A percentile compares a stretch with the other conserved stretches of the same genome.
phyloP scores from a whole-genome alignment of 2,888 invertebrate species.

The Torymus auratus region DNA sequence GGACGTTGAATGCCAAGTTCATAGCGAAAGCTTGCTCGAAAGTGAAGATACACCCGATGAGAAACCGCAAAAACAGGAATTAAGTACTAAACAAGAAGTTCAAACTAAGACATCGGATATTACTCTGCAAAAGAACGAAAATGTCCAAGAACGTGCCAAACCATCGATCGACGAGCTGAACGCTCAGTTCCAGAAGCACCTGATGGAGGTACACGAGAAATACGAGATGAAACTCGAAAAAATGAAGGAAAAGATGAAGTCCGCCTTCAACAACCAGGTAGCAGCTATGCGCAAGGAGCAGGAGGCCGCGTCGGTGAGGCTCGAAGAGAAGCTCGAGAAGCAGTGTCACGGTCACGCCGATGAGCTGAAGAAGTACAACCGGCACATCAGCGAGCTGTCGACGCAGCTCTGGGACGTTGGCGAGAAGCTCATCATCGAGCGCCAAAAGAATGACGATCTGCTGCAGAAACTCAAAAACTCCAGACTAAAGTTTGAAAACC shows the following conservation, averaged over 20 bases:
- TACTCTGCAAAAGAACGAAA: too few species aligned
- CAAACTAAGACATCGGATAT: too few species aligned
- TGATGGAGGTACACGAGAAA: conserved; percentile 81
- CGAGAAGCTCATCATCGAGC: conserved; percentile 80
- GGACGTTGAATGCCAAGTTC: too few species aligned
- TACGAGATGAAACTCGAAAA: conserved; percentile 87
- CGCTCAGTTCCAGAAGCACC: conserved; percentile 28
- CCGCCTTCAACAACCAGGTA: conserved; percentile 82
- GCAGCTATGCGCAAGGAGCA: conserved; percentile 78
- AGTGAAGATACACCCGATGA: too few species aligned
- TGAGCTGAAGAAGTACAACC: conserved; percentile 77
- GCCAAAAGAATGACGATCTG: conserved; percentile 79
- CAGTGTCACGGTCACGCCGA: conserved; percentile 72
- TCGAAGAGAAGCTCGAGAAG: conserved; percentile 69
- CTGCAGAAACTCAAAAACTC: conserved; percentile 71
- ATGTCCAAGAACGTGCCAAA: too few species aligned
- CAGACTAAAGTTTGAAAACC: conserved; percentile 51
- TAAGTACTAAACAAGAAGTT: too few species aligned
- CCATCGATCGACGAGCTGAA: too few species aligned
- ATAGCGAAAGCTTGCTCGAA: too few species aligned
- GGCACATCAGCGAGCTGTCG: conserved; percentile 79
- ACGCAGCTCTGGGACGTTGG: conserved; percentile 81
- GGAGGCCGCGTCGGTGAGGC: conserved; percentile 77
- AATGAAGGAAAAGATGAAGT: conserved; percentile 87
- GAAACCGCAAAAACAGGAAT: too few species aligned